Conservation (phyloP, 2,113 vertebrate species). For the Aegithalos caudatus region DNA sequence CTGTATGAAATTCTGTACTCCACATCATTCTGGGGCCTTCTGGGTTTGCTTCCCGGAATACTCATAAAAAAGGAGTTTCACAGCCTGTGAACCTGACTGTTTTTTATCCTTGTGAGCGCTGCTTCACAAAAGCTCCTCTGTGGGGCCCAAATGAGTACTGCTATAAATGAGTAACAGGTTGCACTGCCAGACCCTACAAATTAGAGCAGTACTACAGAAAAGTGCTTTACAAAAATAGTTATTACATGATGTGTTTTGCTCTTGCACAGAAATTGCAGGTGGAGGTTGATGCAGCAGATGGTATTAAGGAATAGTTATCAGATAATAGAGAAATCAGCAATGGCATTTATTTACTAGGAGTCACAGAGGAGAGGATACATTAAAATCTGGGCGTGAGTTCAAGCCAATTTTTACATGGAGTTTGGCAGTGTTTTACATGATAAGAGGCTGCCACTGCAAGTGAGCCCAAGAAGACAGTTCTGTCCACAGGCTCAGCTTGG, state of each 20-base stretch:
- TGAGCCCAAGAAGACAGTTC: background rate
- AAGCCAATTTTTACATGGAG: background rate
- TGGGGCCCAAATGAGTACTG: background rate
- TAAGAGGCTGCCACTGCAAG: background rate
- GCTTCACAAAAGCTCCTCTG: background rate
- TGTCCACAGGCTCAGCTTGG: background rate
- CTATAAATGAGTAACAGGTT: background rate
- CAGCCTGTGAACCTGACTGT: background rate
- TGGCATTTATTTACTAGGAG: background rate
- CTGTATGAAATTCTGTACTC: background rate
- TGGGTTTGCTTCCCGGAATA: background rate
- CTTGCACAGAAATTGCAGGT: background rate
- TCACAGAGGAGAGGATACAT: background rate
- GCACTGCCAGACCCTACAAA: background rate
- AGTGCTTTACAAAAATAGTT: background rate
- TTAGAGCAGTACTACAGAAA: background rate
- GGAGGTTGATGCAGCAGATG: background rate
- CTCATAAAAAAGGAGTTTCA: background rate
- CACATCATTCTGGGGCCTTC: background rate
- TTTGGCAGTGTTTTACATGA: background rate
- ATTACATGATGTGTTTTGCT: background rate
- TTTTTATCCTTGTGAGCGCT: background rate
- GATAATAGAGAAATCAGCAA: background rate
- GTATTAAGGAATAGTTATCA: background rate
- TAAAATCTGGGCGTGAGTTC: background rate